Conservation (phyloP, 2,797 vertebrate species). For the Macroramphosus scolopax region DNA sequence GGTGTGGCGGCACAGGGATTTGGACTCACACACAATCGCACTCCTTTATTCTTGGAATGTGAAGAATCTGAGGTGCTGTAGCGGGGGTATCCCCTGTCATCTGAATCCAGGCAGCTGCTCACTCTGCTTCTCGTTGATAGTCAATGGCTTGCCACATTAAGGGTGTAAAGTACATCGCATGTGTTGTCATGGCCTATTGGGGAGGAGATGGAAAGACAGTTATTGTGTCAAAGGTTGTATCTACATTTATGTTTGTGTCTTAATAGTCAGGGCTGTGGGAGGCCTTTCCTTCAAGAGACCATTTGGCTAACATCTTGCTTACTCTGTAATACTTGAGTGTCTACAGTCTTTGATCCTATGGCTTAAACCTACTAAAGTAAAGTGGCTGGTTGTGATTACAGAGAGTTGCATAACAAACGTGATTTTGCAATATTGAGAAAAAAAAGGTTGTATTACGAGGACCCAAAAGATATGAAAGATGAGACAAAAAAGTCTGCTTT, state of each 20-base stretch:
- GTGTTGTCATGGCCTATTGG: background rate
- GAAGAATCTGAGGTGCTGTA: slow-evolving; percentile 58
- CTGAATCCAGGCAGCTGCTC: slow-evolving; percentile 49
- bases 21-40: slow-evolving; percentile 2
- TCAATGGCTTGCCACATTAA: slow-evolving; percentile 9
- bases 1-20: slow-evolving; percentile 55
- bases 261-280: background rate
- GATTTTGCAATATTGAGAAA: background rate
- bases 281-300: background rate
- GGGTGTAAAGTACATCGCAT: slow-evolving; percentile 6
- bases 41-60: slow-evolving; percentile 56
- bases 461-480: too few relatives aligned
- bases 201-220: slow-evolving; percentile 1
- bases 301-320: slow-evolving; percentile 1
- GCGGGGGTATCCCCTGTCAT: slow-evolving; percentile 51
- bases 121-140: slow-evolving; percentile 8
- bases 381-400: background rate
- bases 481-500: too few relatives aligned
- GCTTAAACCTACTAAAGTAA: background rate
- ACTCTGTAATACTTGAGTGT: background rate
- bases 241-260: background rate
- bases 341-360: background rate
- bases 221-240: slow-evolving; percentile 5
- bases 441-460: too few relatives aligned
- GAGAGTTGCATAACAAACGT: background rate